Conservation (phyloP, 37 sponge, comb jelly and placozoan species). For the Oscarella lobularis region DNA sequence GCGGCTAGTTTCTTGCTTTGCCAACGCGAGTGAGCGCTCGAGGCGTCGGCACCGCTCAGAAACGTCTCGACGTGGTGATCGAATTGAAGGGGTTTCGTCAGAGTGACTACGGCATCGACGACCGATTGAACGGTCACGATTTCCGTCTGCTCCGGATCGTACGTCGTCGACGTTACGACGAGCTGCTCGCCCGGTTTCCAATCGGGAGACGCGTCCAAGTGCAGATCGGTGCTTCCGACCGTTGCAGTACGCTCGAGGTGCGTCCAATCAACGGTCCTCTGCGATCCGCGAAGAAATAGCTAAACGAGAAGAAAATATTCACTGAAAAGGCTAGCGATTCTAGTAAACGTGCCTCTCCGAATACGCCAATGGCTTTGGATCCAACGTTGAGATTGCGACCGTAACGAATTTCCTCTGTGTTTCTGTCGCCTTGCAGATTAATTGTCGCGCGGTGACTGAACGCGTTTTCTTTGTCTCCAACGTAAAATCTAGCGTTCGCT, state of each 20-base stretch:
- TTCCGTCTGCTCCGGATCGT: constrained; percentile 44
- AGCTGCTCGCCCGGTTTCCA: constrained; percentile 57
- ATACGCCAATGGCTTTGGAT: constrained; percentile 69
- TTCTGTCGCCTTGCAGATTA: constrained; percentile 44
- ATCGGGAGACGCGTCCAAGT: constrained; percentile 11
- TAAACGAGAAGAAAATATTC: too few species aligned
- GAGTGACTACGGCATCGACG: constrained; percentile 14
- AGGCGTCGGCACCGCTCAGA: constrained; percentile 18
- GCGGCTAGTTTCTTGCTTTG: constrained; percentile 22
- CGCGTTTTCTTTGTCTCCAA: constrained; percentile 32
- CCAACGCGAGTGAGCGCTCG: background rate
- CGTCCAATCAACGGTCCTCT: constrained; percentile 28
- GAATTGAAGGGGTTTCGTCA: constrained; percentile 29
- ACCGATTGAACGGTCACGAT: constrained; percentile 25
- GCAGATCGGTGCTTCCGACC: background rate
- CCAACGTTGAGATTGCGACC: constrained; percentile 36
- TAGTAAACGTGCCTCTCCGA: constrained; percentile 80
- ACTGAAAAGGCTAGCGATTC: background rate
- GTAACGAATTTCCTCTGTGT: constrained; percentile 15
- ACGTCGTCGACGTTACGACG: constrained; percentile 62
- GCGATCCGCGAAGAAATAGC: constrained; percentile 44
- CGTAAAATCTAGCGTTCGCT: constrained; percentile 24
- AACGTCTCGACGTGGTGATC: constrained; percentile 31
- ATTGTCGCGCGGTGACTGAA: constrained; percentile 37
- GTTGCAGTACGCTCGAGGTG: constrained; percentile 19